Percentiles rank a stretch among this genome's conserved stretches.
Conservation (phyloP, 2,888 invertebrate genomes). For the Odontothrips loti region DNA sequence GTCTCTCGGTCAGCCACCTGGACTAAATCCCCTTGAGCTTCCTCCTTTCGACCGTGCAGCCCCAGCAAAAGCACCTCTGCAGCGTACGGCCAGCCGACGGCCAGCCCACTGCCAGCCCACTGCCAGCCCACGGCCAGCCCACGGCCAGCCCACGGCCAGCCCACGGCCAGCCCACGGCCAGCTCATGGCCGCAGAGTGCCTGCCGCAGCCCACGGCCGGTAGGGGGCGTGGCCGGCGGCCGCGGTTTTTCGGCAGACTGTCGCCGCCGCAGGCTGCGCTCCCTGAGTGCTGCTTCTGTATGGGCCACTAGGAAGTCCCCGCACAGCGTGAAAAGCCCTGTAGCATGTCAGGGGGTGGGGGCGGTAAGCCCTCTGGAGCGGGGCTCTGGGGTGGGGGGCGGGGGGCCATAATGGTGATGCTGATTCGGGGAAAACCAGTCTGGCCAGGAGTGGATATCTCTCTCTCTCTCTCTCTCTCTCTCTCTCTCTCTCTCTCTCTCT, state of each 20-base stretch:
- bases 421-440: slow-evolving; percentile 6
- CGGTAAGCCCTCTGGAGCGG: neutral
- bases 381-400: neutral
- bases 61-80: too few relatives aligned
- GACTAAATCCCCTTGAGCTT: too few relatives aligned
- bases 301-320: neutral
- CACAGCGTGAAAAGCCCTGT: neutral
- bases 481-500: neutral
- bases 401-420: neutral
- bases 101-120: too few relatives aligned
- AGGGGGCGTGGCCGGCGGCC: too few relatives aligned
- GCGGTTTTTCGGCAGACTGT: neutral
- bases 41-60: too few relatives aligned
- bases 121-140: too few relatives aligned
- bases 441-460: neutral
- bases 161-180: too few relatives aligned
- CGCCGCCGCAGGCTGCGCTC: neutral
- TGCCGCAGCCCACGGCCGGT: too few relatives aligned
- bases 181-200: too few relatives aligned
- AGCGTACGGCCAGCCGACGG: too few relatives aligned
- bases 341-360: neutral
- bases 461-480: neutral
- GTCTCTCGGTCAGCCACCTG: too few relatives aligned
- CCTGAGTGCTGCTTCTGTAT: neutral
- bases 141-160: too few relatives aligned